A percentile compares a stretch with the other conserved stretches of the same genome.
Conservation (phyloP, 2,888 invertebrate species). For the Pinctada fucata region DNA sequence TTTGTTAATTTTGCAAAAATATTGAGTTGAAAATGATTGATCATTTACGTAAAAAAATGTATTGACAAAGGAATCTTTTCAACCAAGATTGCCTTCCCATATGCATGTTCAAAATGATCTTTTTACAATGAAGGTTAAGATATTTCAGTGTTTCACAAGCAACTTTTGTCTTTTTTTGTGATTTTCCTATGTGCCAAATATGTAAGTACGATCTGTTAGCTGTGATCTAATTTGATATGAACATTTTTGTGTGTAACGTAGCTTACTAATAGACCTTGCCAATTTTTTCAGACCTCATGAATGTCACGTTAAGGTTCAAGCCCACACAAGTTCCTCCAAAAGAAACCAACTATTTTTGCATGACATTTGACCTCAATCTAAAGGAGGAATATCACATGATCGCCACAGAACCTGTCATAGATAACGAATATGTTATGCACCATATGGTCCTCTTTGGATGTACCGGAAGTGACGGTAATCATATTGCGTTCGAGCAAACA, state of each 20-base stretch:
- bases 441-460: constrained; percentile 37
- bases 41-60: too few relatives aligned
- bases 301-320: constrained; percentile 44
- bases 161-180: too few relatives aligned
- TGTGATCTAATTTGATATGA: not conserved
- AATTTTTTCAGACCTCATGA: constrained; percentile 41
- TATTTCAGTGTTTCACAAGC: not conserved
- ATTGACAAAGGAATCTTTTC: too few relatives aligned
- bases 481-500: not conserved
- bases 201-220: too few relatives aligned
- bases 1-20: too few relatives aligned
- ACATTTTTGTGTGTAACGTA: not conserved
- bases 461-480: constrained; percentile 14
- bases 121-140: too few relatives aligned
- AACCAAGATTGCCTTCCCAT: too few relatives aligned
- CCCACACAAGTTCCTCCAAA: constrained; percentile 38
- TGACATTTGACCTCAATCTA: constrained; percentile 51
- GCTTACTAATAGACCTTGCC: not conserved
- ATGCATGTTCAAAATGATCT: too few relatives aligned
- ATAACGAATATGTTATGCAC: constrained; percentile 55
- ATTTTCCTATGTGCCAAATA: too few relatives aligned
- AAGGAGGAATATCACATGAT: constrained; percentile 53
- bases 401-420: constrained; percentile 49
- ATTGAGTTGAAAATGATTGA: too few relatives aligned
- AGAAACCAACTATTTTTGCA: constrained; percentile 53